Percentiles rank a stretch among this genome's conserved stretches.
Conservation (phyloP, 1,140 invertebrate genomes). For the Eurosta solidaginis region DNA sequence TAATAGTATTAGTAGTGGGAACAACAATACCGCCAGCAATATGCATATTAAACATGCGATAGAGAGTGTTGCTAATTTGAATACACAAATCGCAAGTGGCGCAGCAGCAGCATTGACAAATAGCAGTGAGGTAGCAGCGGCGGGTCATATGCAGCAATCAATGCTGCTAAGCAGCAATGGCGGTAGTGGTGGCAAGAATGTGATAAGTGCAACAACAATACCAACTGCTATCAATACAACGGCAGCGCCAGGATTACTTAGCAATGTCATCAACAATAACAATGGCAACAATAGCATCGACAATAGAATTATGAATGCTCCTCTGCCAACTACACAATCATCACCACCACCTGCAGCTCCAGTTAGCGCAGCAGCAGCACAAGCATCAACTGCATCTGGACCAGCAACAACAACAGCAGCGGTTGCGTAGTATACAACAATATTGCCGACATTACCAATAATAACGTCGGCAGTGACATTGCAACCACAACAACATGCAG, state of each 20-base stretch:
- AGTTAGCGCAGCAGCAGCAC: slow-evolving; percentile 28
- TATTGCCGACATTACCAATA: slow-evolving; percentile 26
- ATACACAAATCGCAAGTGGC: neutral
- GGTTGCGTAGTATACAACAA: slow-evolving; percentile 56
- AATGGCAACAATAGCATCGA: slow-evolving; percentile 35
- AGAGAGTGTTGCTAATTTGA: slow-evolving; percentile 5
- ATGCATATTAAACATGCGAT: slow-evolving; percentile 31
- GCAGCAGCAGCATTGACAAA: slow-evolving; percentile 12
- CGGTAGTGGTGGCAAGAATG: slow-evolving; percentile 25
- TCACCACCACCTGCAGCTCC: neutral
- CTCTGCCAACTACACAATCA: no score
- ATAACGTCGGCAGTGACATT: slow-evolving; percentile 27
- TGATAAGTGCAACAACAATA: slow-evolving; percentile 36
- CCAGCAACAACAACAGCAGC: slow-evolving; percentile 54
- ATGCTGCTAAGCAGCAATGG: slow-evolving; percentile 30
- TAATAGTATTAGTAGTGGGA: slow-evolving; percentile 37
- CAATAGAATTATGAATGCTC: no score
- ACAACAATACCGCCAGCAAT: slow-evolving; percentile 29
- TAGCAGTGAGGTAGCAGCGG: slow-evolving; percentile 35
- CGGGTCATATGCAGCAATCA: slow-evolving; percentile 37
- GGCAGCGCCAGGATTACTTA: slow-evolving; percentile 28
- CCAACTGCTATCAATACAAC: slow-evolving; percentile 29
- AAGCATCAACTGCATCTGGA: slow-evolving; percentile 47
- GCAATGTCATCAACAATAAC: slow-evolving; percentile 33
- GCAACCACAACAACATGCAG: neutral